These are phyloP conservation scores for Hestina assimilis DNA, from an alignment of 1,140 invertebrate species.

Conservation along the genomic window DNA sequence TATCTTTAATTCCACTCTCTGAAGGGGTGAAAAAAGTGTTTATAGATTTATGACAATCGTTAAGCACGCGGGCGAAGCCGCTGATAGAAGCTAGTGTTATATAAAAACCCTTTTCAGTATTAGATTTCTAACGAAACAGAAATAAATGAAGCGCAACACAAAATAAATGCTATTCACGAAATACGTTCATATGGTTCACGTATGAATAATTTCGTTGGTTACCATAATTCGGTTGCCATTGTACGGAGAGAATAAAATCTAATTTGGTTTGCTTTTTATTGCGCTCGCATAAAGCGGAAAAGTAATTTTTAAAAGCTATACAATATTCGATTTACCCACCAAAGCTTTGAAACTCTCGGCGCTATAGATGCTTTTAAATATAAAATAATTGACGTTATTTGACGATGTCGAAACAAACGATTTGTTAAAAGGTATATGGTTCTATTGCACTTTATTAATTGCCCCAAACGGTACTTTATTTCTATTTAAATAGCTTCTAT, in stretches of 20 bases:
- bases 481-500: too few species aligned
- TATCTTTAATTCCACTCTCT: too few species aligned
- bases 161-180: neutral
- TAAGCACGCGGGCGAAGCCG: too few species aligned
- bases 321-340: neutral
- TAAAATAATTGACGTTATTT: neutral
- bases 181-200: neutral
- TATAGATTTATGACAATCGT: too few species aligned
- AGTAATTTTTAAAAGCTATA: neutral
- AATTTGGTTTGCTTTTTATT: neutral
- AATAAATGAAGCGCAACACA: too few species aligned
- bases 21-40: too few species aligned
- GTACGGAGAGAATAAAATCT: neutral
- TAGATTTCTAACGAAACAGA: neutral
- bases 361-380: neutral
- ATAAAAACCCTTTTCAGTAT: too few species aligned
- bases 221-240: neutral
- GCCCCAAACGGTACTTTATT: too few species aligned
- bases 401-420: too few species aligned
- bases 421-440: too few species aligned
- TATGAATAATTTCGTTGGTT: slow-evolving; percentile 1
- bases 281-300: neutral
- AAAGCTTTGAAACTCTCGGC: neutral
- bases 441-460: too few species aligned
- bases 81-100: too few species aligned